phyloP scores from a whole-genome alignment of 2,797 vertebrate species.

The Rhinatrema bivittatum region DNA sequence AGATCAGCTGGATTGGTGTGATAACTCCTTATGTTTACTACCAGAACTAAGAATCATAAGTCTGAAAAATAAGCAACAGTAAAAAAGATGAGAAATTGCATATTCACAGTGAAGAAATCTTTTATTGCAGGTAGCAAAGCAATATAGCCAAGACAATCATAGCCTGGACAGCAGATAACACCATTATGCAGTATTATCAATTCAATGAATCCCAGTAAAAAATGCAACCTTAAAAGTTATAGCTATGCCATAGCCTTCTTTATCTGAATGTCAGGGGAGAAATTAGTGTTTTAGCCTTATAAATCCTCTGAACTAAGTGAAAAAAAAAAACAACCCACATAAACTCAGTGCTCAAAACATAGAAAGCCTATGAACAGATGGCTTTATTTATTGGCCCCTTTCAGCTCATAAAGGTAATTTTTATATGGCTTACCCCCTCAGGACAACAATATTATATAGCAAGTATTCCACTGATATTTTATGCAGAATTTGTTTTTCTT shows the following conservation, averaged over 20 bases:
- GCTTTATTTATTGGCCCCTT: neutral
- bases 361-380: neutral
- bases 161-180: too few relatives aligned
- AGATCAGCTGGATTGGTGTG: conserved; percentile 8
- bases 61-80: conserved; percentile 1
- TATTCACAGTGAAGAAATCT: too few relatives aligned
- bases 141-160: too few relatives aligned
- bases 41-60: neutral
- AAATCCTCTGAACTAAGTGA: neutral
- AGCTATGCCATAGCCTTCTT: neutral
- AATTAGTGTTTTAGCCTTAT: neutral
- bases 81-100: too few relatives aligned
- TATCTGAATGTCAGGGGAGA: neutral
- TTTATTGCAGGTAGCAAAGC: too few relatives aligned
- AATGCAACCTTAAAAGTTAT: conserved; percentile 3
- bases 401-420: neutral
- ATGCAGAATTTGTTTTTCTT: accelerated
- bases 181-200: too few relatives aligned
- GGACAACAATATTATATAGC: neutral
- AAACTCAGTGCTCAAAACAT: neutral
- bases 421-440: neutral
- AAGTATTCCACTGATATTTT: neutral
- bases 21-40: conserved; percentile 10
- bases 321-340: conserved; percentile 2
- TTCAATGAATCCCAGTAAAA: neutral